These are phyloP conservation scores for Pseudochromis fuscus DNA, from an alignment of 2,797 vertebrate species.

Conservation along the genomic window DNA sequence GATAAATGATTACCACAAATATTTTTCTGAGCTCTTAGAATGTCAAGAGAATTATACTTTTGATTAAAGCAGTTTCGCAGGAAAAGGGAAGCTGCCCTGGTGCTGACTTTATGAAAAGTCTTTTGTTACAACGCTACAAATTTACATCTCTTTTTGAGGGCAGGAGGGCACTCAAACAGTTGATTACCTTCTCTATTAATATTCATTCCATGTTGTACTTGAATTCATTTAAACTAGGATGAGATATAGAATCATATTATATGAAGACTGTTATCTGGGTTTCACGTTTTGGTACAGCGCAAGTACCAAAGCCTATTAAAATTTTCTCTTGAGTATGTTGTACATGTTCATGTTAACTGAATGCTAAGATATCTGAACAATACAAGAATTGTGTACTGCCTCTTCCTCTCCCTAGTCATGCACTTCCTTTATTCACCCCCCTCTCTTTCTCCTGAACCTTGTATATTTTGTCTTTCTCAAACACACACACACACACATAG, in stretches of 20 bases:
- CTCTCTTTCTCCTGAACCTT: constrained; percentile 59
- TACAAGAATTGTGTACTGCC: constrained; percentile 69
- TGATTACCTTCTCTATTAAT: constrained; percentile 63
- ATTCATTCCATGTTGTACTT: constrained; percentile 81
- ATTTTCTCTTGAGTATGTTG: constrained; percentile 68
- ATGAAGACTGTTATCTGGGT: constrained; percentile 83
- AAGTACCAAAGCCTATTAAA: constrained; percentile 70
- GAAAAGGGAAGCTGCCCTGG: constrained; percentile 79
- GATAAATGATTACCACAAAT: constrained; percentile 64
- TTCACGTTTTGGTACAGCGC: constrained; percentile 71
- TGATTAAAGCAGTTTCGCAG: constrained; percentile 67
- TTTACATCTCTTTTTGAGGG: constrained; percentile 63
- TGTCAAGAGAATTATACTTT: constrained; percentile 76
- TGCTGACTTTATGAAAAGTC: constrained; percentile 81
- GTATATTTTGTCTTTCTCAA: constrained; percentile 70
- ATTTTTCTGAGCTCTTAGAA: constrained; percentile 79
- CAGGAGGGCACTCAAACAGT: constrained; percentile 70
- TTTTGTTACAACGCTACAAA: constrained; percentile 73
- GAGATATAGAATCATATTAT: constrained; percentile 74
- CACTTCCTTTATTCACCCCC: constrained; percentile 72
- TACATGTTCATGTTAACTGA: constrained; percentile 75
- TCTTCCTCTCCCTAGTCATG: constrained; percentile 66
- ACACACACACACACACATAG: constrained; percentile 52
- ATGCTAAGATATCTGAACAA: constrained; percentile 72
- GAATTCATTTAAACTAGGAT: constrained; percentile 77